Evolutionary conservation across 2,888 invertebrate genomes (phyloP).

Genomic region (Agrochola macilenta): DNA sequence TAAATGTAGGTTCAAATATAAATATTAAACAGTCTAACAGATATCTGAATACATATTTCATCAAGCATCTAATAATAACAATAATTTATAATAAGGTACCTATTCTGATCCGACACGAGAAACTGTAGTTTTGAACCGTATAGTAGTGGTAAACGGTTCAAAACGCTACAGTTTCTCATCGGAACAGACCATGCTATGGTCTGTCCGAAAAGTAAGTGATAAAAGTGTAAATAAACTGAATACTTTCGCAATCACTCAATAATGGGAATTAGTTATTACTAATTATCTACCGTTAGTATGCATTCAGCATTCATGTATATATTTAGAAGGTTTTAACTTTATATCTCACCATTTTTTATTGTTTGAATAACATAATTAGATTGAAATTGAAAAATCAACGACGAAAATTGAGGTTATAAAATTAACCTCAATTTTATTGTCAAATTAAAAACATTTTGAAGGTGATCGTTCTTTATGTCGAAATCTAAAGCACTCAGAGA

Average conservation of each 20-base stretch:
- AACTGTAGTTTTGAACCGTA: not conserved
- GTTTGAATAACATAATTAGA: not conserved
- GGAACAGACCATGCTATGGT: too few relatives aligned
- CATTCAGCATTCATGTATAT: not conserved
- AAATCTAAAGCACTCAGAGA: not conserved
- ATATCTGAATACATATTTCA: slow-evolving; percentile 20
- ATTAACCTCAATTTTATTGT: not conserved
- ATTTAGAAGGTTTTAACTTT: not conserved
- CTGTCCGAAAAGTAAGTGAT: not conserved
- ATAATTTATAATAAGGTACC: not conserved
- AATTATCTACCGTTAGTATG: too few relatives aligned
- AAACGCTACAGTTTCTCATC: too few relatives aligned
- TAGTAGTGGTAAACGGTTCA: too few relatives aligned
- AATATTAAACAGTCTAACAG: slow-evolving; percentile 39
- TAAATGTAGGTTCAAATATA: slow-evolving; percentile 50
- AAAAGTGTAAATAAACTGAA: not conserved
- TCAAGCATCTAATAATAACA: slow-evolving; percentile 25
- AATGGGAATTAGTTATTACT: not conserved
- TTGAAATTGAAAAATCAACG: not conserved
- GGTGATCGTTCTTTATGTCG: not conserved
- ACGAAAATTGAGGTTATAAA: not conserved
- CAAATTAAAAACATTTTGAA: not conserved
- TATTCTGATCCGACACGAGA: not conserved
- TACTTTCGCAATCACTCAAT: not conserved
- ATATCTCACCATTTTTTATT: not conserved